phyloP scores from a whole-genome alignment of 2,888 invertebrate species.

The Galeruca laticollis region DNA sequence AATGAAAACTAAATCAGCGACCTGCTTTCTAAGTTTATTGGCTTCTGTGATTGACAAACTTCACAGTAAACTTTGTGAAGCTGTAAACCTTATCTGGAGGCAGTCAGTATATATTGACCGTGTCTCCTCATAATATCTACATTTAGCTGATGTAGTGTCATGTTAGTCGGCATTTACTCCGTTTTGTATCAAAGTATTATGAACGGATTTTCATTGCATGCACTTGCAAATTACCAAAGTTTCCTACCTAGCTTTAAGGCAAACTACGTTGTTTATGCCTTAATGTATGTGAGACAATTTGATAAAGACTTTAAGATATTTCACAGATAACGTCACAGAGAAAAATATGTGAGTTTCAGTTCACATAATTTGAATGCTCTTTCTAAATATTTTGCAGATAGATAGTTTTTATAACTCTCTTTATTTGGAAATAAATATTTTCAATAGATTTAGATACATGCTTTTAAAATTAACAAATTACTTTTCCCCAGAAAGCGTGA shows the following conservation, averaged over 20 bases:
- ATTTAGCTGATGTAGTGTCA: slow-evolving; percentile 12
- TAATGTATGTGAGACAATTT: background rate
- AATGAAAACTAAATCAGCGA: slow-evolving; percentile 2
- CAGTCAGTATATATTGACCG: slow-evolving; percentile 11
- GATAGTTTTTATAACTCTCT: too few relatives aligned
- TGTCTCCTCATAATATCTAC: slow-evolving; percentile 13
- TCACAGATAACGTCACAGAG: background rate
- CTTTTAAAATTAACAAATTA: too few relatives aligned
- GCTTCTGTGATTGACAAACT: slow-evolving; percentile 23
- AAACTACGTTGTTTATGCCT: background rate
- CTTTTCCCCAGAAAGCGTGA: too few relatives aligned
- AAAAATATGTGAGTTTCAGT: background rate
- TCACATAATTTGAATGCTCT: too few relatives aligned
- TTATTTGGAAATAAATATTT: too few relatives aligned
- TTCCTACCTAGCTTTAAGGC: slow-evolving; percentile 9
- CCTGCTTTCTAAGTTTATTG: slow-evolving; percentile 4
- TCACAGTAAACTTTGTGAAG: background rate
- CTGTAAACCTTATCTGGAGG: slow-evolving; percentile 7
- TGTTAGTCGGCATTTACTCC: slow-evolving; percentile 6
- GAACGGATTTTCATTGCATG: slow-evolving; percentile 20
- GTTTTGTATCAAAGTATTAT: slow-evolving; percentile 28
- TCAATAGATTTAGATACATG: too few relatives aligned
- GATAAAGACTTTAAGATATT: background rate
- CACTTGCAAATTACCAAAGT: slow-evolving; percentile 24
- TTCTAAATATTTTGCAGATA: too few relatives aligned